These are phyloP conservation scores for Drosophila flavopinicola DNA, from an alignment of 2,888 invertebrate genomes.

Conservation along the genomic window DNA sequence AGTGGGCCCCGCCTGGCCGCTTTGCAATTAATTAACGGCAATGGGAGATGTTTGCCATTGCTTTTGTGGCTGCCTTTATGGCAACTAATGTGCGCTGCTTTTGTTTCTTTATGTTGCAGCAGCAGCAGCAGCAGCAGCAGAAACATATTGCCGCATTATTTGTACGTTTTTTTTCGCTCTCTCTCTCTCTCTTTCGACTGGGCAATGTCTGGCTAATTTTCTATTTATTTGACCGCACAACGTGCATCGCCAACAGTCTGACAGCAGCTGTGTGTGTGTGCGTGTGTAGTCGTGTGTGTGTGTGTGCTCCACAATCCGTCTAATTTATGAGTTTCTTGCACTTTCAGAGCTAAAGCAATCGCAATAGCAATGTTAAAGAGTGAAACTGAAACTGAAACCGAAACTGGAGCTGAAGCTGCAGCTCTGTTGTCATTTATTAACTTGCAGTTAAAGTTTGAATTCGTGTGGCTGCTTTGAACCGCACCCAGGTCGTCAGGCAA, in stretches of 20 bases:
- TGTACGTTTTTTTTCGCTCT: constrained; percentile 43
- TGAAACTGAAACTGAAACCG: constrained; percentile 15
- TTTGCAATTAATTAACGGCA: constrained; percentile 77
- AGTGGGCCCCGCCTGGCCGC: constrained; percentile 57
- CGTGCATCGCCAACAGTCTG: constrained; percentile 38
- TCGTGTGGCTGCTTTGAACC: constrained; percentile 49
- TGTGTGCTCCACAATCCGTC: constrained; percentile 36
- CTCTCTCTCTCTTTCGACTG: constrained; percentile 30
- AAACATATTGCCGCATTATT: constrained; percentile 58
- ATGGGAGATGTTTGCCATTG: constrained; percentile 66
- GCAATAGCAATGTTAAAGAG: constrained; percentile 51
- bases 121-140: constrained; percentile 18
- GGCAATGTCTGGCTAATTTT: constrained; percentile 76
- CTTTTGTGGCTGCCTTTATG: constrained; percentile 60
- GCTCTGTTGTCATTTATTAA: constrained; percentile 19
- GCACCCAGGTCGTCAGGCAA: constrained; percentile 30
- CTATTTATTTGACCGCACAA: constrained; percentile 79
- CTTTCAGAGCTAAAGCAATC: too few relatives aligned
- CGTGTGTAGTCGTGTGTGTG: constrained; percentile 1
- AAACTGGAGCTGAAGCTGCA: constrained; percentile 4
- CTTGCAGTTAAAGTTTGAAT: constrained; percentile 65
- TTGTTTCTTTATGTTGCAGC: constrained; percentile 71
- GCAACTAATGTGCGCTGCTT: constrained; percentile 68
- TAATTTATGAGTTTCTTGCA: constrained; percentile 78
- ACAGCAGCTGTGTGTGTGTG: constrained; percentile 14